A percentile compares a stretch with the other conserved stretches of the same genome.
phyloP scores from a whole-genome alignment of 2,113 vertebrate genomes.

The Siniperca knerii region DNA sequence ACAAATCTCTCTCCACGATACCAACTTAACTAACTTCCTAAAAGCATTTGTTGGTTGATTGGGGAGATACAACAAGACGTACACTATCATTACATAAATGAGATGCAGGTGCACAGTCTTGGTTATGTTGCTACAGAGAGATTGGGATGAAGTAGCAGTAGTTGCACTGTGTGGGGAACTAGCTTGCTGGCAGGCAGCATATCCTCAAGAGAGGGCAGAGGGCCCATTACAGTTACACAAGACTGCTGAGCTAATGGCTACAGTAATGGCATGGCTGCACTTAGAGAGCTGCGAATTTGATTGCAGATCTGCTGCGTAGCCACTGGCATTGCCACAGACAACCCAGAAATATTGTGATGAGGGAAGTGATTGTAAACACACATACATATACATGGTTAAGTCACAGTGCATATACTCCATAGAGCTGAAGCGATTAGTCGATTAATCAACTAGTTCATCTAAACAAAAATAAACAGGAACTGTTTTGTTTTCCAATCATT shows the following conservation, averaged over 20 bases:
- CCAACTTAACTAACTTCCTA: constrained; percentile 17
- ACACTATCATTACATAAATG: constrained; percentile 54
- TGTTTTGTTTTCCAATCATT: neutral
- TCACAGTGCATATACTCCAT: too few species aligned
- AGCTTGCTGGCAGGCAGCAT: constrained; percentile 37
- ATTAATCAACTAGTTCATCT: neutral
- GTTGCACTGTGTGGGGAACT: constrained; percentile 28
- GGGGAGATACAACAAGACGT: neutral
- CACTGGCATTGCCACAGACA: constrained; percentile 40
- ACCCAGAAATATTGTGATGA: constrained; percentile 20
- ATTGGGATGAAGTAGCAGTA: constrained; percentile 41
- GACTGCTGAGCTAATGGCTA: constrained; percentile 70
- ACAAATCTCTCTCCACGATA: constrained; percentile 17
- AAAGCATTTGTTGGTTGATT: constrained; percentile 40
- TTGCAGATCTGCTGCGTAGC: constrained; percentile 56
- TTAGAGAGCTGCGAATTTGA: constrained; percentile 58
- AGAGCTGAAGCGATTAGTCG: neutral
- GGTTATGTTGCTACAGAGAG: constrained; percentile 27
- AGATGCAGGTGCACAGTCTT: constrained; percentile 62
- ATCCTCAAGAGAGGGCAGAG: constrained; percentile 55
- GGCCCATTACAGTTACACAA: constrained; percentile 62
- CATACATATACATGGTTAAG: neutral
- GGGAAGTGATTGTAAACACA: constrained; percentile 16
- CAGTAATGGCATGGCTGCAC: constrained; percentile 69
- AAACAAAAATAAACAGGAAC: neutral